Conservation (phyloP, 2,113 vertebrate genomes). For the Centropristis striata region DNA sequence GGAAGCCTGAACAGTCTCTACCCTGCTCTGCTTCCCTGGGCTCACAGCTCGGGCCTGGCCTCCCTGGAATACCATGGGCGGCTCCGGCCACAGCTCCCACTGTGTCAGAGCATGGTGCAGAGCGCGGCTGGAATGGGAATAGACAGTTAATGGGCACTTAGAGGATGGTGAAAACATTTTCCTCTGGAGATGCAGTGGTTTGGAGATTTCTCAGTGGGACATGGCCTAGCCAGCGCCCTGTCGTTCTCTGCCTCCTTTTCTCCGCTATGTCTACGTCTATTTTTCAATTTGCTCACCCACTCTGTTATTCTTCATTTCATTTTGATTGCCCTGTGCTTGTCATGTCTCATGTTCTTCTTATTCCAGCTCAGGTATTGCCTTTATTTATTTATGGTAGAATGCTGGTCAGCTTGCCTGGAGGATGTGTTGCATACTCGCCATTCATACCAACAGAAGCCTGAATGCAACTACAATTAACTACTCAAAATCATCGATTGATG, state of each 20-base stretch:
- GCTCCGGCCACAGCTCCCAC: slow-evolving; percentile 73
- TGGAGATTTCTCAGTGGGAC: slow-evolving; percentile 69
- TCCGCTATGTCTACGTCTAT: slow-evolving; percentile 42
- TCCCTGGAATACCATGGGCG: slow-evolving; percentile 69
- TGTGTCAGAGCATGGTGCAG: slow-evolving; percentile 59
- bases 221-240: slow-evolving; percentile 45
- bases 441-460: slow-evolving; percentile 1
- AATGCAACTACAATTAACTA: not conserved
- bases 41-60: slow-evolving; percentile 49
- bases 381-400: not conserved
- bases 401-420: slow-evolving; percentile 8
- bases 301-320: slow-evolving; percentile 35
- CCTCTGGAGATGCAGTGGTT: slow-evolving; percentile 79
- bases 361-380: slow-evolving; percentile 18
- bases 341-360: slow-evolving; percentile 17
- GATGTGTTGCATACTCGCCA: not conserved
- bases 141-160: slow-evolving; percentile 85
- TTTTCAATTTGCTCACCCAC: slow-evolving; percentile 48
- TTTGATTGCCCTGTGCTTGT: slow-evolving; percentile 19
- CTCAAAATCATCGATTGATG: not conserved
- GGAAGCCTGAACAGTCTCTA: slow-evolving; percentile 50
- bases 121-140: slow-evolving; percentile 78
- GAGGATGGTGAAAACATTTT: slow-evolving; percentile 80
- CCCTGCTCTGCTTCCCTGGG: slow-evolving; percentile 24
- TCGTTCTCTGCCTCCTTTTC: slow-evolving; percentile 46